Base-by-base conservation (phyloP, 2,888 invertebrate genomes). In the Drosophila macrospina region DNA sequence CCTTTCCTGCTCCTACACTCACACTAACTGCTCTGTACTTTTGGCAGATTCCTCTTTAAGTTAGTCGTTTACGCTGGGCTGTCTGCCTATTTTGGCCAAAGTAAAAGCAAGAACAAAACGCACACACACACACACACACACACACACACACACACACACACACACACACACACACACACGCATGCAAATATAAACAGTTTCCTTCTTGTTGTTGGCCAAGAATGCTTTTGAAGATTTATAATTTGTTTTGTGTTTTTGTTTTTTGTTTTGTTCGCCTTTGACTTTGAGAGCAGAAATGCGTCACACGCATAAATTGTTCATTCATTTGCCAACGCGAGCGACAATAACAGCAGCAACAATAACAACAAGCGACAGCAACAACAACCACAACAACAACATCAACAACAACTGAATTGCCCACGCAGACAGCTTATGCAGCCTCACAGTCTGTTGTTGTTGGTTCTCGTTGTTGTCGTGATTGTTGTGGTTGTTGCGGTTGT, bases 151-250 rank as follows among this genome's bases (percentile, higher is more conserved):
- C n/a, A 30, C 30, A 30, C 4, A 30, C 30, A 30, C 37, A 57
- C 41, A 39, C 32, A 51, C 30, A 30, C 30, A 30, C 4, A 30
- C 30, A 30, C 37, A 57, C 41, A 39, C 32, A 51, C 30, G 48
- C 32, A 50, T 52, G 28, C n/a, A 44, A 36, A 34, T 36, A 55
- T 41, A 67, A 59, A 52, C 52, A 39, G 13, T 48, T 36, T 45
- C 45, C 32, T 51, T 28, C 54, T 42, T 48, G 34, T 48, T 63
- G 62, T 63, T 55, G 73, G 72, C 65, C 62, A 69, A 77, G 74
- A 85, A 84, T 85, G 74, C 80, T 74, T 78, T 84, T 84, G 85
- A 85, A 84, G 83, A 85, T 79, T 80, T 84, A 74, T 85, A 85
- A 77, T 76, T 79, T 85, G 68, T 69, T 72, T 61, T 74, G n/a